Conservation (phyloP, 2,888 invertebrate species). For the Aspidiotus destructor region DNA sequence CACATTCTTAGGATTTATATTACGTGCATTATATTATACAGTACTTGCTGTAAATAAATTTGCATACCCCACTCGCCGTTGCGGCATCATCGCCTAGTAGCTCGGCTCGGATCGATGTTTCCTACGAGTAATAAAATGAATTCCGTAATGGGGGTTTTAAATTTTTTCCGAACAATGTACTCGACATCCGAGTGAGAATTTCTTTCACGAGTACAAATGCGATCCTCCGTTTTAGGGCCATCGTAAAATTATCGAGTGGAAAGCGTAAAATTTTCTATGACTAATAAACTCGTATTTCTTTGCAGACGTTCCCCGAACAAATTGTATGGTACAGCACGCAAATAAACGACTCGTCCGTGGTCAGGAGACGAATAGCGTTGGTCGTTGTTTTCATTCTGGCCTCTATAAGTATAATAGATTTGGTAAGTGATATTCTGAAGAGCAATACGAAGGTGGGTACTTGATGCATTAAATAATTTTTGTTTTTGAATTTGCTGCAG, state of each 20-base stretch:
- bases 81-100: too few relatives aligned
- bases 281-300: constrained; percentile 4
- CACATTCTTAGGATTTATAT: too few relatives aligned
- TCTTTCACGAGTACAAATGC: too few relatives aligned
- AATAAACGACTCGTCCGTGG: constrained; percentile 50
- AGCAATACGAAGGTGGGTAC: too few relatives aligned
- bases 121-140: too few relatives aligned
- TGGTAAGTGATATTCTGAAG: constrained; percentile 45
- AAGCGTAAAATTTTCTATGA: not conserved
- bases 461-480: not conserved
- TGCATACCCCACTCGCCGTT: too few relatives aligned
- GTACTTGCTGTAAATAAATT: too few relatives aligned
- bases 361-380: constrained; percentile 49
- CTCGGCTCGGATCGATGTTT: too few relatives aligned
- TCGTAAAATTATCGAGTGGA: not conserved
- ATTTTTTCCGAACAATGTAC: too few relatives aligned
- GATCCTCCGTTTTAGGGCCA: not conserved
- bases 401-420: constrained; percentile 51
- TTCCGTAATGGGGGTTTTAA: too few relatives aligned
- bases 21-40: too few relatives aligned
- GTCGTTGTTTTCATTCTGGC: constrained; percentile 50
- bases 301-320: constrained; percentile 44
- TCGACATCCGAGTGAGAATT: too few relatives aligned
- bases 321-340: constrained; percentile 48
- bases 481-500: constrained; percentile 3